Base-by-base conservation (phyloP, 2,113 vertebrate genomes). In the Pristiophorus japonicus region DNA sequence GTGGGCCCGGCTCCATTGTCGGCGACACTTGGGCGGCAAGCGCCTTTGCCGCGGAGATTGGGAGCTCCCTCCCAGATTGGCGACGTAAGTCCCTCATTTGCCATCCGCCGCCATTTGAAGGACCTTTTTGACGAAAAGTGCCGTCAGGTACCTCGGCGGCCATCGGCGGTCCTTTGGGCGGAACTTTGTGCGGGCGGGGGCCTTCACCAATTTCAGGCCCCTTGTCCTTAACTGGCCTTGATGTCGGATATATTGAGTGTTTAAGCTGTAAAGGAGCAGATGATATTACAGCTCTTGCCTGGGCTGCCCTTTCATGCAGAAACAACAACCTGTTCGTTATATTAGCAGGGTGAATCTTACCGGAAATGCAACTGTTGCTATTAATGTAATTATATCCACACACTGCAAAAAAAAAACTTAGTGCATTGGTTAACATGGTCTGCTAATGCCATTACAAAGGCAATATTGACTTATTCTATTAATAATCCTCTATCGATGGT, bases 341-440 rank as follows among this genome's bases (percentile, higher is more conserved):
- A 94, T 27, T 67, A 67, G 65, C 45, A 16, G 65, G 65, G 24
- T 2, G 45, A 45, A 73, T 51, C 24, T 51, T 94, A 94, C 93
- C 24, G 66, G 93, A 94, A 70, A 8, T 73, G 93, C 70, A 94
- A 11, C 93, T 34, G 66, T 63, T 38, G 38, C 51, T 51, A 51
- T 73, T 70, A 94, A 73, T 94, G 93, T 94, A 94, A 94, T 73
- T 67, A 70, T 94, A 94, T 94, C 65, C 63, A 51, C 42, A 67
- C 93, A 70, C 45, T 94, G 27, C 22, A 27, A 93, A 73, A 92
- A 65, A 92, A 81, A 16, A n/a, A n/a, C n/a, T 11, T 22, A 20
- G 59, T 16, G 62, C 34, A 63, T 67, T 70, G 66, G 66, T 51
- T 94, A 94, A 94, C 42, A 12, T 10, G 42, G 45, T 73, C 66